phyloP scores from a whole-genome alignment of 2,888 invertebrate species.

The Emesis russula region DNA sequence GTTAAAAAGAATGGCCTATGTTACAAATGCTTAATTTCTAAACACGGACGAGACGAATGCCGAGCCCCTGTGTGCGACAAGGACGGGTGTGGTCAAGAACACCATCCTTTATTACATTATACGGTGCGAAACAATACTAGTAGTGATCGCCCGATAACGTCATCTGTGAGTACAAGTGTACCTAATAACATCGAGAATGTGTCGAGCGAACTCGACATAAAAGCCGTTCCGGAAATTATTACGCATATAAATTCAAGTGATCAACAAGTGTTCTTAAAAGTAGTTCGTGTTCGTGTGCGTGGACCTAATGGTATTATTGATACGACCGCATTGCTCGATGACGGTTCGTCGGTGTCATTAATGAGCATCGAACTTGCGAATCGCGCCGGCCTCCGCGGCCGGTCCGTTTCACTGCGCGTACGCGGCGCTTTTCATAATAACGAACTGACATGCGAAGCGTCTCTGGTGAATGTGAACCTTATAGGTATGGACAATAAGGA shows the following conservation, averaged over 20 bases:
- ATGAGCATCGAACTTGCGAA: slow-evolving; percentile 66
- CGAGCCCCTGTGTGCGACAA: slow-evolving; percentile 44
- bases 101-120: slow-evolving; percentile 71
- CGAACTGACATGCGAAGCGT: slow-evolving; percentile 43
- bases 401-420: slow-evolving; percentile 70
- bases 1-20: no score
- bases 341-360: slow-evolving; percentile 83
- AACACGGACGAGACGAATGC: no score
- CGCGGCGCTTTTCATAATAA: slow-evolving; percentile 61
- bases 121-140: slow-evolving; percentile 10
- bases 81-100: slow-evolving; percentile 53
- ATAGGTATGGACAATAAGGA: slow-evolving; percentile 58
- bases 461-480: slow-evolving; percentile 58
- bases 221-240: neutral
- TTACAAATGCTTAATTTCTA: no score
- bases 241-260: neutral
- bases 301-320: slow-evolving; percentile 75
- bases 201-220: neutral
- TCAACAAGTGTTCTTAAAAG: slow-evolving; percentile 69
- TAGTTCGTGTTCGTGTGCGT: neutral
- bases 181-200: neutral
- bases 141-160: neutral
- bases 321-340: slow-evolving; percentile 81
- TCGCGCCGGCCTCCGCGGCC: slow-evolving; percentile 66
- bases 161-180: neutral